Percentiles rank a stretch among this genome's conserved stretches.
Evolutionary conservation across 2,113 vertebrate species (phyloP).

Genomic region (Brachyistius frenatus): DNA sequence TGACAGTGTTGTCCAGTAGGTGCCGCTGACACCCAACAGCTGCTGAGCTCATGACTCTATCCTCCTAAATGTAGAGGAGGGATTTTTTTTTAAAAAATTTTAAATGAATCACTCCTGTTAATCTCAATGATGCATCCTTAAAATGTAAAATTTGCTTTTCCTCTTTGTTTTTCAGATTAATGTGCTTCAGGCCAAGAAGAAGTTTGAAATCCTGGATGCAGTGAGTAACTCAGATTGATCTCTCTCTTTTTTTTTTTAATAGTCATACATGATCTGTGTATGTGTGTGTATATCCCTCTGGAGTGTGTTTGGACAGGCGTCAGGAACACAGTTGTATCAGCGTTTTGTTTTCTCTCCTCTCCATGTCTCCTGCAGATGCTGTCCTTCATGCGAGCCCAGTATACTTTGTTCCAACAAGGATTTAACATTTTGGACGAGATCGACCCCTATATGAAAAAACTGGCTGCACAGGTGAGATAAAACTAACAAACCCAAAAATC

Average conservation of each 20-base stretch:
- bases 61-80: not conserved
- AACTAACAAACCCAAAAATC: not conserved
- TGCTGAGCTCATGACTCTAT: not conserved
- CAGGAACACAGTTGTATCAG: not conserved
- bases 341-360: not conserved
- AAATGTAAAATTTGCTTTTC: not conserved
- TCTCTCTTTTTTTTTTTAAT: not conserved
- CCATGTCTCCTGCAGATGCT: conserved; percentile 88
- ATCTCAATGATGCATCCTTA: conserved; percentile 4
- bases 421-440: conserved; percentile 95
- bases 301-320: not conserved
- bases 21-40: conserved; percentile 41
- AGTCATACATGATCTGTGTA: not conserved
- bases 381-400: conserved; percentile 97
- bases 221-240: conserved; percentile 70
- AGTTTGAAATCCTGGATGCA: conserved; percentile 87
- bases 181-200: conserved; percentile 88
- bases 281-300: not conserved
- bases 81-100: not conserved
- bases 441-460: conserved; percentile 95
- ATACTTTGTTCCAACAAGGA: conserved; percentile 97
- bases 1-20: conserved; percentile 47
- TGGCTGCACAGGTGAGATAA: conserved; percentile 90
- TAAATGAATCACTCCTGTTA: not conserved
- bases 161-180: conserved; percentile 81